These are phyloP conservation scores for Mesochorus sp. DNA, from an alignment of 2,888 invertebrate genomes.

Conservation along the genomic window DNA sequence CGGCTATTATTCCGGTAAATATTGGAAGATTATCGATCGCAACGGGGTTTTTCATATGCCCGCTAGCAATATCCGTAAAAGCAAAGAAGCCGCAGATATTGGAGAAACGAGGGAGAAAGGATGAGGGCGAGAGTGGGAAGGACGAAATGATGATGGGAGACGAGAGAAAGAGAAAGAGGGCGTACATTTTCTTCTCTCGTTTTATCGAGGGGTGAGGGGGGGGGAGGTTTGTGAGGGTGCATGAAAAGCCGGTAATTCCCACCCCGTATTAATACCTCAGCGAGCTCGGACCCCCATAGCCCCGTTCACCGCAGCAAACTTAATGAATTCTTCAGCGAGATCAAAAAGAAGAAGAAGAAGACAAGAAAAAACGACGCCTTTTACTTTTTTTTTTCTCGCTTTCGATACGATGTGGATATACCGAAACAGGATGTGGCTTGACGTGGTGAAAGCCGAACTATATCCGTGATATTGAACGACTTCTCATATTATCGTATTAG, in stretches of 20 bases:
- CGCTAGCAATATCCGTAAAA: slow-evolving; percentile 34
- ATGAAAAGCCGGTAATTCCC: slow-evolving; percentile 78
- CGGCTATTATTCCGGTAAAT: slow-evolving; percentile 47
- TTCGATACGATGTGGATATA: slow-evolving; percentile 63
- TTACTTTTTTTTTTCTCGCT: slow-evolving; percentile 19
- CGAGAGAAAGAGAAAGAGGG: slow-evolving; percentile 58
- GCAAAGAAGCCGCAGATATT: slow-evolving; percentile 53
- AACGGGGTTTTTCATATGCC: slow-evolving; percentile 12
- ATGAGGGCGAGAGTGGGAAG: slow-evolving; percentile 62
- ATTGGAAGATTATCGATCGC: slow-evolving; percentile 56
- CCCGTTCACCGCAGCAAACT: slow-evolving; percentile 77
- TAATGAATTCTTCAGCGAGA: slow-evolving; percentile 82
- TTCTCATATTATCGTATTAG: neutral
- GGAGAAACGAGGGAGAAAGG: slow-evolving; percentile 32
- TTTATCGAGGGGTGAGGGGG: slow-evolving; percentile 2
- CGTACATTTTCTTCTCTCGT: slow-evolving; percentile 35
- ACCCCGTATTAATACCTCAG: slow-evolving; percentile 80
- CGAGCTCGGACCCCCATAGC: slow-evolving; percentile 36
- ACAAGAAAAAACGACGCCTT: slow-evolving; percentile 7
- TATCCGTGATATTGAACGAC: slow-evolving; percentile 20
- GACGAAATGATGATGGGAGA: slow-evolving; percentile 63
- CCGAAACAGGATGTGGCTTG: slow-evolving; percentile 18
- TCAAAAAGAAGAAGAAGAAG: slow-evolving; percentile 73
- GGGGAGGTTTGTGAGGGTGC: slow-evolving; percentile 67
- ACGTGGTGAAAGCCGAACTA: slow-evolving; percentile 35